Evolutionary conservation across 2,113 vertebrate genomes (phyloP), one percentile per base, ranked within the genome.

Genomic region (Burhinus bistriatus): DNA sequence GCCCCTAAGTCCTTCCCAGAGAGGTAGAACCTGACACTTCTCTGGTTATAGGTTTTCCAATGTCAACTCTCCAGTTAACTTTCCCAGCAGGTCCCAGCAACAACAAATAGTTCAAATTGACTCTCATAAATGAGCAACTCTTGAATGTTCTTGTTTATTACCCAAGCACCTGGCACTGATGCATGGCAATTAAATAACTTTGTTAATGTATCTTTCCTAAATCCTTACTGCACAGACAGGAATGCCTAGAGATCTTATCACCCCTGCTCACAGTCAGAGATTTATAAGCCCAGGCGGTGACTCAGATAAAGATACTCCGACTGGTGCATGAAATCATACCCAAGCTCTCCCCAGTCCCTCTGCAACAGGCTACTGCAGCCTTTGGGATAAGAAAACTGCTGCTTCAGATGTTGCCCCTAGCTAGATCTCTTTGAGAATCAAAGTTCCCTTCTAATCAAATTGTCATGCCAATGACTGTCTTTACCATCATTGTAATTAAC

Each of bases 281-380:
- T 77, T 83, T 77, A 70, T n/a, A 90, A 89, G 51, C 83, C 83
- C 45, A 51, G 20, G 38, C 76, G 71, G 54, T 3, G 14, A 17
- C 36, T 87, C 58, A 69, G 91, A 89, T 38, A 79, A 87, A 81
- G 77, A 85, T 29, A 83, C 34, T 89, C 69, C 89, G 94, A 89
- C 36, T 71, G 77, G 90, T 89, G 91, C 72, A 59, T 90, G 96
- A 94, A 96, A 95, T 95, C 80, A 76, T 3, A 79, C 42, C 83
- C 66, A 71, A 82, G 68, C 68, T 68, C 65, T 23, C 65, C 73
- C 47, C 88, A 55, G 77, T 20, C 47, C 3, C 14, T 38, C 69
- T 57, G 30, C 82, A 83, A 61, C n/a, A 92, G 70, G 81, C 27
- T 21, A 42, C 26, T 11, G 25, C 69, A 90, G 90, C 62, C 92